Base-by-base conservation (phyloP, 2,113 vertebrate species). In the Limanda limanda region DNA sequence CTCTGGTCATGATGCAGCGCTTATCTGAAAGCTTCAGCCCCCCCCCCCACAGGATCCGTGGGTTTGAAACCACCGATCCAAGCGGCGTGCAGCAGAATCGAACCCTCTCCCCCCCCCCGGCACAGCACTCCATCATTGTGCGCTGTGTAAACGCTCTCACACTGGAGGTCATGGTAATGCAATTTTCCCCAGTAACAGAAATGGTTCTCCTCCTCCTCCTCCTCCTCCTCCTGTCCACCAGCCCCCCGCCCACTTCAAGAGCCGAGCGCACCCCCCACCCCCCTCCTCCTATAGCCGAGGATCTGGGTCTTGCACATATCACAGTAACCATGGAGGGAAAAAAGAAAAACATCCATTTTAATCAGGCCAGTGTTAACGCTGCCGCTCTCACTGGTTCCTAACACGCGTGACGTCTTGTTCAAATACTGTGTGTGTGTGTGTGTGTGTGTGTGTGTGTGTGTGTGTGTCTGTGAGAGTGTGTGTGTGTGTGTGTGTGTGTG, bases 141-240 rank as follows among this genome's bases (percentile, higher is more conserved):
- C 12, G 54, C 71, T 74, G 35, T 63, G 81, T 37, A 85, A 74
- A 78, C 0, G 61, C 83, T 45, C 81, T 86, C 84, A 84, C 70
- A 82, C 68, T 82, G 77, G 86, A 83, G 89, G 88, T 90, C 91
- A 88, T 27, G 83, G 73, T 86, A 69, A 83, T 76, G 71, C 71
- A 88, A 73, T 91, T 89, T 85, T 82, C 78, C 85, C 86, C 86
- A 89, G 83, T 90, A 89, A 92, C 89, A 90, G 75, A 80, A 84
- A 83, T 47, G 59, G 80, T 83, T 84, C 78, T 59, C 45, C 71
- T 80, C 1, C 60, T 42, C 68, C 45, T 72, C 76, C 86, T 76
- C 59, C 82, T 65, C 76, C 86, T 76, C 56, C 82, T 18, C 47
- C 17, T 75, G 79, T 76, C 88, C 81, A 79, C 76, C 83, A 83